A percentile compares a stretch with the other conserved stretches of the same genome.
Conservation (phyloP, 2,888 invertebrate species). For the Azorinus chamasolen region DNA sequence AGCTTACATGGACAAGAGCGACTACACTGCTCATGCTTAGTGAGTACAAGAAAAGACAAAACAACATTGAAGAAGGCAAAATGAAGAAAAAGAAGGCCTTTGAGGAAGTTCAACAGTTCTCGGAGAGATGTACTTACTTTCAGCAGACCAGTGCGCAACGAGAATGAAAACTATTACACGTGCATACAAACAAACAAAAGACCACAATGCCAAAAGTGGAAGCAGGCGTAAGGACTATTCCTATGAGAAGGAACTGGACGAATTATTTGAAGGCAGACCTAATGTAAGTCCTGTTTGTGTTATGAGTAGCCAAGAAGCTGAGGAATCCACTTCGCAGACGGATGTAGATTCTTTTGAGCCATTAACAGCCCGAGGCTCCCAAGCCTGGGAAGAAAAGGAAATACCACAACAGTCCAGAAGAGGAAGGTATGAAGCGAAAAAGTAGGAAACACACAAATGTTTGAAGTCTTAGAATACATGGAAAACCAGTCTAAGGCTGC, state of each 20-base stretch:
- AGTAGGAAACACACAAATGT: slow-evolving; percentile 4
- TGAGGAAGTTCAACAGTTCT: slow-evolving; percentile 16
- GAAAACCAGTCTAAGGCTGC: slow-evolving; percentile 2
- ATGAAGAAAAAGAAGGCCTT: slow-evolving; percentile 18
- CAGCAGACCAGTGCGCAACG: slow-evolving; percentile 15
- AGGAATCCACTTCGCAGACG: slow-evolving; percentile 7
- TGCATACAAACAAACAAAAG: slow-evolving; percentile 24
- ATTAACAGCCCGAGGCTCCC: background rate
- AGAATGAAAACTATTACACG: slow-evolving; percentile 17
- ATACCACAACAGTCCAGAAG: slow-evolving; percentile 4
- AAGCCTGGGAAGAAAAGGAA: slow-evolving; percentile 8
- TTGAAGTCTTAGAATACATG: slow-evolving; percentile 5
- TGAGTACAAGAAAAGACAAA: slow-evolving; percentile 25
- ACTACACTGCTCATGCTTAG: slow-evolving; percentile 17
- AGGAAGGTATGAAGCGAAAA: slow-evolving; percentile 7
- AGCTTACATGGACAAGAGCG: slow-evolving; percentile 12
- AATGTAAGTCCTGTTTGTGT: slow-evolving; percentile 26
- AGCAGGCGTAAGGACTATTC: slow-evolving; percentile 6
- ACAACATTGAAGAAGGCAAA: slow-evolving; percentile 23
- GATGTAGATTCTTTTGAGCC: background rate
- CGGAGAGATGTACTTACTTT: background rate
- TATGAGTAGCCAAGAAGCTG: slow-evolving; percentile 11
- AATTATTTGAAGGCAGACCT: slow-evolving; percentile 14
- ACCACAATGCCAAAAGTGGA: slow-evolving; percentile 20
- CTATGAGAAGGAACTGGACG: slow-evolving; percentile 20